Percentiles rank a stretch among this genome's conserved stretches.
Conservation (phyloP, 2,113 vertebrate genomes). For the Microtus oregoni region DNA sequence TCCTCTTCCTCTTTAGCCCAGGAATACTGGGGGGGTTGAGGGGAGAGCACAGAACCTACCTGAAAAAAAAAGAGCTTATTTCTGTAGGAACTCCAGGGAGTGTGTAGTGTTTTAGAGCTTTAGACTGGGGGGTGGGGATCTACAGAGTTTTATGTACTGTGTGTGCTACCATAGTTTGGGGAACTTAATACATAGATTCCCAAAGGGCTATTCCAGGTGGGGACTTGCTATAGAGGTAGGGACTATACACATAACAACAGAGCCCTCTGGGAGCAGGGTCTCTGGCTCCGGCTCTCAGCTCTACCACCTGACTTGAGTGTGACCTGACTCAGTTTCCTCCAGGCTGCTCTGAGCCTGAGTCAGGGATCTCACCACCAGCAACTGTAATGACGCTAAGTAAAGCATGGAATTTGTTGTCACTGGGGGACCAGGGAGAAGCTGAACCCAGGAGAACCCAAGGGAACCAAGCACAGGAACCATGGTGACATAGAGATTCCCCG, state of each 20-base stretch:
- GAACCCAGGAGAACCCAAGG: background rate
- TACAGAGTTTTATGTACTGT: background rate
- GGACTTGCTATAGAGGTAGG: background rate
- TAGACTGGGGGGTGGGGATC: background rate
- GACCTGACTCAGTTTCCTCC: background rate
- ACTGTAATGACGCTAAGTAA: background rate
- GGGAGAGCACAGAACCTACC: background rate
- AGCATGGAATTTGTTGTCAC: background rate
- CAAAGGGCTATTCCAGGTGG: background rate
- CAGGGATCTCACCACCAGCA: background rate
- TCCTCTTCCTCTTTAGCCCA: background rate
- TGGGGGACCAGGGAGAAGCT: background rate
- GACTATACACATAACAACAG: background rate
- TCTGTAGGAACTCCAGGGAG: background rate
- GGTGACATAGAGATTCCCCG: background rate
- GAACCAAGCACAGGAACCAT: background rate
- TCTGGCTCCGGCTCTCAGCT: background rate
- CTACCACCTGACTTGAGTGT: background rate
- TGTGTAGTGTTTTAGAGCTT: background rate
- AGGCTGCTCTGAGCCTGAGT: background rate
- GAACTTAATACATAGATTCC: background rate
- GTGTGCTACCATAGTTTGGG: constrained; percentile 2
- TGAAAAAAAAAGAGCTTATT: background rate
- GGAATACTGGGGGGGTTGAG: background rate
- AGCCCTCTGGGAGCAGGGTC: background rate